A percentile compares a stretch with the other conserved stretches of the same genome.
Evolutionary conservation across 2,797 vertebrate genomes (phyloP).

Genomic region (Chloroceryle inda): DNA sequence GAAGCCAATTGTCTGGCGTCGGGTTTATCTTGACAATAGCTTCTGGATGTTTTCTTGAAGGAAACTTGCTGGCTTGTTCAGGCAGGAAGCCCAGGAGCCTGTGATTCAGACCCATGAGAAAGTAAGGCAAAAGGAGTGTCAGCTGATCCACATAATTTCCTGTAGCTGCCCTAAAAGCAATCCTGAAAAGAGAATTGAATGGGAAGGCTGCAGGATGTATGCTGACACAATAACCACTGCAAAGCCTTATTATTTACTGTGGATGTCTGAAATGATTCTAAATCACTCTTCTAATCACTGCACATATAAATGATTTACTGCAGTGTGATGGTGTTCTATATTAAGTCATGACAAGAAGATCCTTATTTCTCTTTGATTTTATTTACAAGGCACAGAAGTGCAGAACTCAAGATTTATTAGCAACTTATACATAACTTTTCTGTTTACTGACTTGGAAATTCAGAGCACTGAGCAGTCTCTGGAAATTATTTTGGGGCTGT

Average conservation of each 20-base stretch:
- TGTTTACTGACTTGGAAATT: neutral
- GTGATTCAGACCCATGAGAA: neutral
- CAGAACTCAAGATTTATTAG: neutral
- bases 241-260: slow-evolving; percentile 13
- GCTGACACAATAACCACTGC: neutral
- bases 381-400: neutral
- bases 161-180: neutral
- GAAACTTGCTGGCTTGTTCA: neutral
- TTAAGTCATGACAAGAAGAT: neutral
- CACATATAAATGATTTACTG: neutral
- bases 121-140: neutral
- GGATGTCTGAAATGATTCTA: neutral
- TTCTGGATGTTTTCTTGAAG: neutral
- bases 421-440: neutral
- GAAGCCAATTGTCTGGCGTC: neutral
- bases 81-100: neutral
- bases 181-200: neutral
- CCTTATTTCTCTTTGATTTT: neutral
- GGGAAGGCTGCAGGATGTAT: neutral
- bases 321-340: neutral
- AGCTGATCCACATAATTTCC: neutral
- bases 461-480: neutral
- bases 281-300: slow-evolving; percentile 21
- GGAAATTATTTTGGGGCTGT: neutral
- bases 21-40: neutral